These are phyloP conservation scores for Limnephilus auricula DNA, from an alignment of 2,888 invertebrate genomes.

Conservation along the genomic window DNA sequence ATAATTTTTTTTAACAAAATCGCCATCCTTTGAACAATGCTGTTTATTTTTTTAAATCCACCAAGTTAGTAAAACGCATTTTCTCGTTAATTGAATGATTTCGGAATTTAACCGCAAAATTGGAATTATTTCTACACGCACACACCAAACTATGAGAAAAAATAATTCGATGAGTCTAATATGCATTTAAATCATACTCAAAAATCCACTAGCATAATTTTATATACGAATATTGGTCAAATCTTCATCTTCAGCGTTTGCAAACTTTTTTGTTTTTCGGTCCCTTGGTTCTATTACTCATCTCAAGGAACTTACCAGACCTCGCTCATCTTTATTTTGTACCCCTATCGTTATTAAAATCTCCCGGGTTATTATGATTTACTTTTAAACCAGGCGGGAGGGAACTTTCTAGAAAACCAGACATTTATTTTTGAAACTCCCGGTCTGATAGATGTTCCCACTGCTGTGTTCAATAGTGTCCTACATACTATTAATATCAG, in stretches of 20 bases:
- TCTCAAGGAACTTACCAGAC: neutral
- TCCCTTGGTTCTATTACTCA: neutral
- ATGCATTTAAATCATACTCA: neutral
- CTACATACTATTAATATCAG: neutral
- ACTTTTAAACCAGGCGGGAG: neutral
- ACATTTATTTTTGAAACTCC: neutral
- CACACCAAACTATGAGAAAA: too few relatives aligned
- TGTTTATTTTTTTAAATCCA: too few relatives aligned
- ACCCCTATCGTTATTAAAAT: neutral
- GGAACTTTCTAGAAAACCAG: neutral
- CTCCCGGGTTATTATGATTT: neutral
- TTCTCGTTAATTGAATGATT: too few relatives aligned
- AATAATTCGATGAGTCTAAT: too few relatives aligned
- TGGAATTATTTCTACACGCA: too few relatives aligned
- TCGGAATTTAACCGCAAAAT: too few relatives aligned
- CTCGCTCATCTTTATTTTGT: neutral
- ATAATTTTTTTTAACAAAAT: too few relatives aligned
- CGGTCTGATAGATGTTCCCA: neutral
- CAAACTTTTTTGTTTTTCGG: neutral
- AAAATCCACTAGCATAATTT: neutral
- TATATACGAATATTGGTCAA: neutral
- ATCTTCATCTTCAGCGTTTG: neutral
- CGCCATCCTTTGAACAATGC: too few relatives aligned
- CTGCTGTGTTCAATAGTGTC: neutral
- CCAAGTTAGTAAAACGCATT: too few relatives aligned